Evolutionary conservation across 2,888 invertebrate species (phyloP), one percentile per base, ranked within the genome.

Genomic region (Caenorhabditis becei): DNA sequence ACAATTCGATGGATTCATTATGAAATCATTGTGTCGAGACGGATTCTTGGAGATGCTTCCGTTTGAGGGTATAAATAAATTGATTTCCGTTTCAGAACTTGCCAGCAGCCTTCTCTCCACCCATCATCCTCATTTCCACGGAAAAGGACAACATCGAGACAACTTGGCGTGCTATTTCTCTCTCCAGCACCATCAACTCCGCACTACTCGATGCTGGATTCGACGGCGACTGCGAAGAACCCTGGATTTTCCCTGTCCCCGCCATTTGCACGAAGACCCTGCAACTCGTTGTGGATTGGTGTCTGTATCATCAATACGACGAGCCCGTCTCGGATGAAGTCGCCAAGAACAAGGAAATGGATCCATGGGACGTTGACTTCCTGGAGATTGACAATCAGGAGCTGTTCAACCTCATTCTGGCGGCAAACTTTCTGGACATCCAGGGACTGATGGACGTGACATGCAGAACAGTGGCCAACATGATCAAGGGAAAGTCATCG

Each of bases 201-300:
- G 4, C 47, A 7, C 47, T 47, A 18, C 3, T 47, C 18, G 47
- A 47, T 2, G 4, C 18, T 47, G 47, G 47, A 18, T 47, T 18
- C 47, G 47, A 47, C 47, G 47, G 47, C 3, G 47, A 47, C 20
- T n/a, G n/a, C 47, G 47, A 47, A 20, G 47, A 47, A 18, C 47
- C 47, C 5, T 47, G 47, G 47, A 2, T 47, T 2, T 10, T 18
- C 5, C 47, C 47, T 1, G 47, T 47, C 18, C 47, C 47, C 5
- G 47, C 47, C 4, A 10, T 47, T 11, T 18, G 18, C 18, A 47
- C 47, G 2, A 2, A 47, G 18, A 47, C 47, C 18, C 18, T 47
- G 47, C n/a, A 47, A 10, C n/a, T 47, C 3, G 47, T 47, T n/a
- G 5, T n/a, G 3, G 47, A n/a, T 5, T 47, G 47, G 47, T 47